Evolutionary conservation across 2,113 vertebrate species (phyloP).

Genomic region (Peromyscus californicus): DNA sequence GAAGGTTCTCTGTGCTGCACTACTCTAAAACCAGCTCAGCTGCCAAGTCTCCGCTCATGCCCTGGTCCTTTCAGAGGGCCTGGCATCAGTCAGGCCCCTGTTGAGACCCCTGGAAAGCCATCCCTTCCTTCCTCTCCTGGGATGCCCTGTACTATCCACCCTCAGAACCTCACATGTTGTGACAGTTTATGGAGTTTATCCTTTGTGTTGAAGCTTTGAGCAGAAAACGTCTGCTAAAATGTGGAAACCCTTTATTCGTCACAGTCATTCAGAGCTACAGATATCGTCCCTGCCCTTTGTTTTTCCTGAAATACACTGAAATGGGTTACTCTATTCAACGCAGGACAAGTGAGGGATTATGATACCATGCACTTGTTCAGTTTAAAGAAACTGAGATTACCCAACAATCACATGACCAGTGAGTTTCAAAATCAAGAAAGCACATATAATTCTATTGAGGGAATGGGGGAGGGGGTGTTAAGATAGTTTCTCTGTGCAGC

Average conservation of each 20-base stretch:
- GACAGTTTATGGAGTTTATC: background rate
- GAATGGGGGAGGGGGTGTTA: fast-evolving
- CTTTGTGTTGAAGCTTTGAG: background rate
- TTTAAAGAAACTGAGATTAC: constrained; percentile 44
- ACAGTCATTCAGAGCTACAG: background rate
- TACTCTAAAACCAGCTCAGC: background rate
- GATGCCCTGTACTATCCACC: background rate
- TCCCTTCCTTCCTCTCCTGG: background rate
- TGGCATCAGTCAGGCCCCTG: no score
- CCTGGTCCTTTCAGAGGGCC: background rate
- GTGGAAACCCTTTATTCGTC: background rate
- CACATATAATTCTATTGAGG: background rate
- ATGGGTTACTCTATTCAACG: background rate
- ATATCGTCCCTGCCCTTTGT: background rate
- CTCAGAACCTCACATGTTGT: background rate
- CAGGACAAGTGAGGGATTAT: background rate
- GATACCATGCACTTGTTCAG: background rate
- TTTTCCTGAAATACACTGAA: background rate
- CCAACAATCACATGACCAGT: background rate
- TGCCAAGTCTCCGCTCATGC: background rate
- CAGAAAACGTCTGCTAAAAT: constrained; percentile 14
- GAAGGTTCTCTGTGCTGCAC: background rate
- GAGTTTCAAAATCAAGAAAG: constrained; percentile 53
- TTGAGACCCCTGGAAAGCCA: background rate
- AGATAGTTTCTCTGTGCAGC: background rate